Evolutionary conservation across 2,888 invertebrate genomes (phyloP).

Genomic region (Leptogaster cylindrica): DNA sequence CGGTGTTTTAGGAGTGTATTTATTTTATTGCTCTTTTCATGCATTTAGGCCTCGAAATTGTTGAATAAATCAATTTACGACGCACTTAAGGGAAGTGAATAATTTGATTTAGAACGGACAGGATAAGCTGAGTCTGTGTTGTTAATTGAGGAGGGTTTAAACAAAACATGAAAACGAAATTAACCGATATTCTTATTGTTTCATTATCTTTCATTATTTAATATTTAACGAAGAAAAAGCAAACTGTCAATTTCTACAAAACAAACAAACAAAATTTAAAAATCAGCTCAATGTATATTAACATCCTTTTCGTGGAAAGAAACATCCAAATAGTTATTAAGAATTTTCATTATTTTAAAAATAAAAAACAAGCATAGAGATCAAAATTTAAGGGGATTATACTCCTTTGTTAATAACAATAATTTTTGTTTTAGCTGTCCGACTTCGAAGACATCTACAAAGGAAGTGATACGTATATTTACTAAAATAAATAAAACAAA

Average conservation of each 20-base stretch:
- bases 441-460: slow-evolving; percentile 72
- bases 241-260: not conserved
- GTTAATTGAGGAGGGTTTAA: too few species aligned
- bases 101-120: too few species aligned
- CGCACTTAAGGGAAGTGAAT: too few species aligned
- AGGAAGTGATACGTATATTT: slow-evolving; percentile 88
- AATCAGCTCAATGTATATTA: slow-evolving; percentile 12
- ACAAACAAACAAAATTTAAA: slow-evolving; percentile 28
- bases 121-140: too few species aligned
- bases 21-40: slow-evolving; percentile 12
- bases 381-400: not conserved
- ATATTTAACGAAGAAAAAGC: not conserved
- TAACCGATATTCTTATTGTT: too few species aligned
- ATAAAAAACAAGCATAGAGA: not conserved
- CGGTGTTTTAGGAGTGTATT: not conserved
- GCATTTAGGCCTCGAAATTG: too few species aligned
- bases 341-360: not conserved
- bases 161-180: too few species aligned
- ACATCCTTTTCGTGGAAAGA: not conserved
- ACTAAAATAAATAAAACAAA: slow-evolving; percentile 66
- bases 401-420: slow-evolving; percentile 22
- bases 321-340: slow-evolving; percentile 33
- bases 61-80: too few species aligned
- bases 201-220: too few species aligned
- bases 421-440: slow-evolving; percentile 60